phyloP scores from a whole-genome alignment of 1,140 invertebrate species.

The Drosophila nannoptera region DNA sequence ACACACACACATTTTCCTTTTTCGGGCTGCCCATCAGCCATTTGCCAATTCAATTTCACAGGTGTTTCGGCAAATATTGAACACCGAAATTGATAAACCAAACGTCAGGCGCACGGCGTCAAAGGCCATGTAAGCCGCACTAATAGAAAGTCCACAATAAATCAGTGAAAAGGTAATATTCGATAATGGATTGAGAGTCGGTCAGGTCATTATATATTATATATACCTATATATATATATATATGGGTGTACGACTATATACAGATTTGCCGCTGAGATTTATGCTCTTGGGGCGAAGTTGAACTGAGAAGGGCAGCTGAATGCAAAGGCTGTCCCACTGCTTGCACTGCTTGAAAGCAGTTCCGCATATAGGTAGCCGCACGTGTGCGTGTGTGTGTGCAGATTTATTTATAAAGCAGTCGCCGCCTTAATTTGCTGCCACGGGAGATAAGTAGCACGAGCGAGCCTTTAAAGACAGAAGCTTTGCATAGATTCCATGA shows the following conservation, averaged over 20 bases:
- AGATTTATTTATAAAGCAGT: no score
- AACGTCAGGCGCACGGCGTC: no score
- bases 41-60: conserved; percentile 48
- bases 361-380: no score
- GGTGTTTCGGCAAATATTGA: conserved; percentile 47
- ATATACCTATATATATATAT: no score
- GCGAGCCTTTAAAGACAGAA: no score
- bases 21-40: conserved; percentile 11
- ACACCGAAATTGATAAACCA: conserved; percentile 21
- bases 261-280: no score
- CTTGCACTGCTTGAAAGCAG: background rate
- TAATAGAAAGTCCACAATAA: conserved; percentile 20
- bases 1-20: background rate
- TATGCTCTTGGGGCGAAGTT: background rate
- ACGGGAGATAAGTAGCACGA: no score
- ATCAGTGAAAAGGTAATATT: conserved; percentile 1
- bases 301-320: background rate
- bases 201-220: no score
- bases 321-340: background rate
- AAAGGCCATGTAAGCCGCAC: conserved; percentile 24
- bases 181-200: conserved; percentile 16
- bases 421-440: no score
- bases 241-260: no score
- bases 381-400: no score
- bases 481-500: no score